Evolutionary conservation across 2,113 vertebrate genomes (phyloP).

Genomic region (Etheostoma cragini): DNA sequence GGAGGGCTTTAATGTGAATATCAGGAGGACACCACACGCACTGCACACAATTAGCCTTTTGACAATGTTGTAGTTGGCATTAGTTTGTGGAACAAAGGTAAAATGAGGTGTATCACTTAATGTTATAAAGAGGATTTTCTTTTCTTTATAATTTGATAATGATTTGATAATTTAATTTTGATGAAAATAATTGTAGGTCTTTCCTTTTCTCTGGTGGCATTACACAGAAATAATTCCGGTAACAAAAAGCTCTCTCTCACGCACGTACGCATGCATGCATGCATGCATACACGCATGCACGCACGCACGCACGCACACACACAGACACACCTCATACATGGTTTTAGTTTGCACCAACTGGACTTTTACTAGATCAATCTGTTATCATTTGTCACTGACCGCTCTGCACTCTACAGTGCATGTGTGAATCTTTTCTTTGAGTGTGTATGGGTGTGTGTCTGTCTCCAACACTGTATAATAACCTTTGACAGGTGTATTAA

Average conservation of each 20-base stretch:
- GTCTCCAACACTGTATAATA: constrained; percentile 46
- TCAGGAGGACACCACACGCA: constrained; percentile 30
- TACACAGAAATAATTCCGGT: constrained; percentile 8
- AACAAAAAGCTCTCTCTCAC: neutral
- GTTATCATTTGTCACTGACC: constrained; percentile 79
- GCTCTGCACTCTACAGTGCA: constrained; percentile 30
- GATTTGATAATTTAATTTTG: neutral
- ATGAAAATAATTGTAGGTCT: neutral
- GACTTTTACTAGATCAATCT: constrained; percentile 84
- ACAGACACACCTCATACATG: constrained; percentile 7
- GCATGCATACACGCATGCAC: constrained; percentile 10
- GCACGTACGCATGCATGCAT: neutral
- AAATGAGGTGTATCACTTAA: constrained; percentile 11
- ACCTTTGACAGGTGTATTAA: constrained; percentile 63
- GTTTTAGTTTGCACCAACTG: constrained; percentile 74
- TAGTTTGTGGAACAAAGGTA: constrained; percentile 7
- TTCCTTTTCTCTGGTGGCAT: constrained; percentile 6
- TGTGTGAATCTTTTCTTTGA: constrained; percentile 7
- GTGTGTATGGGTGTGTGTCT: constrained; percentile 35
- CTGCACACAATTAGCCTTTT: constrained; percentile 20
- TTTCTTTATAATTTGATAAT: neutral
- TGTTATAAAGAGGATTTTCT: constrained; percentile 10
- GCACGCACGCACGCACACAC: neutral
- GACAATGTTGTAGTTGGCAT: constrained; percentile 4
- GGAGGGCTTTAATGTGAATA: constrained; percentile 59